Base-by-base conservation (phyloP, 2,113 vertebrate genomes). In the Pangasianodon hypophthalmus region DNA sequence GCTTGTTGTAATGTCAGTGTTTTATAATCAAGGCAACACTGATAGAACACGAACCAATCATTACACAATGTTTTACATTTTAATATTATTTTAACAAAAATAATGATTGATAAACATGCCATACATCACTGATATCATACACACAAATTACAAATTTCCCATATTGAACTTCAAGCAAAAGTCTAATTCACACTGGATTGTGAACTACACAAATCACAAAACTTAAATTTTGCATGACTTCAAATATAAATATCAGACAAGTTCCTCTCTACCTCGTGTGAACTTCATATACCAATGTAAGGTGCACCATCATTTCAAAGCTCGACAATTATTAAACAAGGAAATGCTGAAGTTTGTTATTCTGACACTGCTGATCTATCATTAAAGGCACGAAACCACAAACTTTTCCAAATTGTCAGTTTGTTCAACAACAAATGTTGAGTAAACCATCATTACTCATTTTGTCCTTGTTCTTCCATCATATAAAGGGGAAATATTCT, bases 161-260 rank as follows among this genome's bases (percentile, higher is more conserved):
- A 88, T 16, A 88, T 46, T 67, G 81, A 84, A 52, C 41, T 21
- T n/a, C 21, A 56, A 41, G 50, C 64, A 81, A 26, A 48, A 13
- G 0, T 81, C 46, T 29, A 64, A 60, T 52, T 29, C 41, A 84
- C 52, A 75, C 80, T 56, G 19, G 37, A 46, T 10, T 88, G 48
- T 73, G 88, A 84, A 88, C 24, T 14, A 84, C 41, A 83, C 29
- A 73, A n/a, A 37, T 41, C 4, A 64, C 24, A 60, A n/a, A 41
- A 29, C 10, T 71, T 44, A 44, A 58, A 73, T 26, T 48, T 24
- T 84, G 50, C 69, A 84, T 60, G 84, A 71, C 10, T 32, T 81
- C 64, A 46, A 77, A 71, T 54, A 73, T 84, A 89, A 84, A 89
- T 84, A 89, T 50, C 24, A 71, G 84, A 44, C 16, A 29, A 44